Base-by-base conservation (phyloP, 2,888 invertebrate species). In the Alcis repandata region DNA sequence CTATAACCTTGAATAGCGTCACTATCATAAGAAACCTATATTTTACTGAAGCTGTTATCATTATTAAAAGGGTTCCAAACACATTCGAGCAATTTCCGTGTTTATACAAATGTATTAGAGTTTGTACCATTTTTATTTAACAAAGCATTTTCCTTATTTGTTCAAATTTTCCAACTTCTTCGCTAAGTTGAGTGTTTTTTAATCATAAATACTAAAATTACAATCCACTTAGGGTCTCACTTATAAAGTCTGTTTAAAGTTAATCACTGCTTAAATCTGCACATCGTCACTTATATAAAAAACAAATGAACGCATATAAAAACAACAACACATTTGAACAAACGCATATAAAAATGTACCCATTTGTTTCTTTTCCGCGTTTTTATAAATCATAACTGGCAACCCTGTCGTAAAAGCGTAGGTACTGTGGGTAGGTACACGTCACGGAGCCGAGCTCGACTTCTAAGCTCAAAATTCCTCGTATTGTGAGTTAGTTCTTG, bases 401-500 rank as follows among this genome's bases (percentile, higher is more conserved):
- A 48, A 32, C 48, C 48, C 48, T 32, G 10, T 0, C 4, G 20
- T 20, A 48, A 15, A 19, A 10, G 1, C 43, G 19, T 19, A 43
- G 15, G 19, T 36, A 11, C 15, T n/a, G 4, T 40, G 4, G 6
- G 3, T 43, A 19, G 9, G 46, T 48, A 11, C 36, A 57, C 19
- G 52, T 59, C 53, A 56, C 60, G 40, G 52, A 66, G 57, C 56
- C 56, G 13, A 27, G 49, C 64, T 56, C 54, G 53, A 59, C 59
- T 64, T 54, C 46, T 59, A 54, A 58, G 63, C 58, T 59, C 59
- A 46, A 53, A 59, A 59, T 63, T 63, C 63, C 58, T 40, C 32
- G 63, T 59, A 63, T 41, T 48, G 58, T 58, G 40, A 58, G 52
- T 63, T 63, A 63, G 52, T 59, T 59, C 63, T 63, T 63, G 63